phyloP scores from a whole-genome alignment of 2,113 vertebrate species.

The Erinaceus europaeus region DNA sequence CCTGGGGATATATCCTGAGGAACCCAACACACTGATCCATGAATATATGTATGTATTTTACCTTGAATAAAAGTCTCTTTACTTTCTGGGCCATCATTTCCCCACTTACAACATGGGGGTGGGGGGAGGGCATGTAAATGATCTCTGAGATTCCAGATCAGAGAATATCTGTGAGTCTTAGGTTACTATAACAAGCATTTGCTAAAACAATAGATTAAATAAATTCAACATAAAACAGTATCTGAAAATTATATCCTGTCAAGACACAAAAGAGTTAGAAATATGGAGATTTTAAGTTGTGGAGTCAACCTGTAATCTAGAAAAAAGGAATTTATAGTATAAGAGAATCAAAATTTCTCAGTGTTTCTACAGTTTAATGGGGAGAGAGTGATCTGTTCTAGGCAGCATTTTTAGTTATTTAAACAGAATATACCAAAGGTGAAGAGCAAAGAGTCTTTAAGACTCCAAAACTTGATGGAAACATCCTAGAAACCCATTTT shows the following conservation, averaged over 20 bases:
- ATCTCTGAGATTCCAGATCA: constrained; percentile 1
- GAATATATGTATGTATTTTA: too few relatives aligned
- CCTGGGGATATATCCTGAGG: too few relatives aligned
- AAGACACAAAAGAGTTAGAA: constrained; percentile 28
- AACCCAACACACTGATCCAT: too few relatives aligned
- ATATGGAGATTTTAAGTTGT: constrained; percentile 32
- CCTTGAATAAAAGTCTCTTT: neutral
- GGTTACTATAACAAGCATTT: neutral
- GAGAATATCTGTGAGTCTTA: constrained; percentile 12
- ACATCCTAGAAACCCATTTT: constrained; percentile 39
- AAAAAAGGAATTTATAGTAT: constrained; percentile 19
- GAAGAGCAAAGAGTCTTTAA: neutral
- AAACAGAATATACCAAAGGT: neutral
- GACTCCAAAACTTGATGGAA: constrained; percentile 4
- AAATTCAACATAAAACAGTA: constrained; percentile 18
- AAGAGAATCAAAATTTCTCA: constrained; percentile 17
- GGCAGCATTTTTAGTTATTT: constrained; percentile 6
- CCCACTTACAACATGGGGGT: neutral
- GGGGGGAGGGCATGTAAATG: neutral
- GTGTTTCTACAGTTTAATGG: constrained; percentile 15
- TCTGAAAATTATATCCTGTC: constrained; percentile 48
- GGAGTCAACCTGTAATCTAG: constrained; percentile 16
- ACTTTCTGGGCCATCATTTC: neutral
- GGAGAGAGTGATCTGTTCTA: constrained; percentile 3
- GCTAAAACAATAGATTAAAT: constrained; percentile 15